phyloP scores from a whole-genome alignment of 1,140 invertebrate species.

The Aporrectodea caliginosa region DNA sequence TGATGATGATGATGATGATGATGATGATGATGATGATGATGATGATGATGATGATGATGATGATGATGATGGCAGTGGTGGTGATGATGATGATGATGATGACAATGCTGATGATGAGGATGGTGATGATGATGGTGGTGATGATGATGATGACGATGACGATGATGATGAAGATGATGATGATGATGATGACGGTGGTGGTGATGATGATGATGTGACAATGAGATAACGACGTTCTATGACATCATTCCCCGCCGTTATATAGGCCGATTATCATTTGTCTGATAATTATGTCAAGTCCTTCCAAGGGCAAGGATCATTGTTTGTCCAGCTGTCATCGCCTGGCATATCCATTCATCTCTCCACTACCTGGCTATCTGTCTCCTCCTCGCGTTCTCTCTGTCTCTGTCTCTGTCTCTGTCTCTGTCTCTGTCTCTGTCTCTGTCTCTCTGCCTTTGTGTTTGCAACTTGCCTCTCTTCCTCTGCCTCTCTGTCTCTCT shows the following conservation, averaged over 20 bases:
- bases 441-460: background rate
- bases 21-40: background rate
- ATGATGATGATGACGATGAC: background rate
- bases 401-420: background rate
- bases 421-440: background rate
- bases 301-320: no score
- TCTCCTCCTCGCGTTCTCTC: background rate
- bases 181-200: background rate
- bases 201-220: background rate
- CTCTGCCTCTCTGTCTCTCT: background rate
- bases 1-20: background rate
- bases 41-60: slow-evolving; percentile 2
- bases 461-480: background rate
- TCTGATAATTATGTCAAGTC: no score
- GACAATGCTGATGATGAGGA: no score
- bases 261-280: no score
- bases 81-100: background rate
- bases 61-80: background rate
- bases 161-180: background rate
- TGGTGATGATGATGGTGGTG: background rate
- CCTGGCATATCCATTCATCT: no score
- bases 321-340: no score
- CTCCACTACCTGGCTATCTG: background rate
- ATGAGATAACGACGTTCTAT: background rate
- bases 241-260: no score